Conservation (phyloP, 2,888 invertebrate species). For the Morpho helenor region DNA sequence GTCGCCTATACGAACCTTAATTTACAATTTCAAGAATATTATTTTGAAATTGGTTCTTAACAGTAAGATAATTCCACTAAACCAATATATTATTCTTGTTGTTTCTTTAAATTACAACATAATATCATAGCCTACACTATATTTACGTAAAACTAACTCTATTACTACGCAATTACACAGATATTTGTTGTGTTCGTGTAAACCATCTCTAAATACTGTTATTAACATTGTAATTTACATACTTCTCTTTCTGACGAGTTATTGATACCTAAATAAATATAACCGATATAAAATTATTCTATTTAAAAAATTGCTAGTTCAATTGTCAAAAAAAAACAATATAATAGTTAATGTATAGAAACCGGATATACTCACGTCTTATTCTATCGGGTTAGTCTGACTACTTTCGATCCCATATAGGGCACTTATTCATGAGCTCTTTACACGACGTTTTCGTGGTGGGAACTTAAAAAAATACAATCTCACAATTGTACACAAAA, state of each 20-base stretch:
- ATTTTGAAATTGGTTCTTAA: not conserved
- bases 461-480: too few species aligned
- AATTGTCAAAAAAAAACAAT: not conserved
- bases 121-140: slow-evolving; percentile 5
- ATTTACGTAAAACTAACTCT: slow-evolving; percentile 9
- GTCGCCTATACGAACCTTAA: not conserved
- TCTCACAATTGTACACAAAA: too few species aligned
- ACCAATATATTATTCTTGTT: slow-evolving; percentile 7
- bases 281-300: not conserved
- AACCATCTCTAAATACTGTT: slow-evolving; percentile 9
- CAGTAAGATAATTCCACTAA: slow-evolving; percentile 1
- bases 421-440: too few species aligned
- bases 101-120: slow-evolving; percentile 11
- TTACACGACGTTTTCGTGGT: too few species aligned
- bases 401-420: too few species aligned
- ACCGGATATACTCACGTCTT: too few species aligned
- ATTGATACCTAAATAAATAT: not conserved
- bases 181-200: slow-evolving; percentile 12
- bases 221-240: slow-evolving; percentile 12
- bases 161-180: slow-evolving; percentile 7
- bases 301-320: not conserved
- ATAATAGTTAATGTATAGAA: too few species aligned
- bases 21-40: not conserved
- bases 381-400: too few species aligned
- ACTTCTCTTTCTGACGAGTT: slow-evolving; percentile 5